These are phyloP conservation scores for Heliconius nattereri DNA, from an alignment of 1,140 invertebrate species.

Conservation along the genomic window DNA sequence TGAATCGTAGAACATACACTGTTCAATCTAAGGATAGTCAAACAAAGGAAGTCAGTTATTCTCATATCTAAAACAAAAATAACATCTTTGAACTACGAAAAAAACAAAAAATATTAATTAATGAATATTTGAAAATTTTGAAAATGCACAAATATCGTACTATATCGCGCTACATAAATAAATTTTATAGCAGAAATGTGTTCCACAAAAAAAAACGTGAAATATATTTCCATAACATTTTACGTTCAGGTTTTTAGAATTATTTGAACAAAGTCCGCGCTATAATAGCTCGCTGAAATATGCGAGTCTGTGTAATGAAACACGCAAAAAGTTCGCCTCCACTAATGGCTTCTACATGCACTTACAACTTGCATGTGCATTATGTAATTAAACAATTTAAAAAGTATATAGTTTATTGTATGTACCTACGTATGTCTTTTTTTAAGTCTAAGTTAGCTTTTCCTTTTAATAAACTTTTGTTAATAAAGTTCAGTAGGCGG, in stretches of 20 bases:
- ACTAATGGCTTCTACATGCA: neutral
- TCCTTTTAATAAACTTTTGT: neutral
- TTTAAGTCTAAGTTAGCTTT: neutral
- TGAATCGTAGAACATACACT: neutral
- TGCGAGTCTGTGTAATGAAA: conserved; percentile 26
- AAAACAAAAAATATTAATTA: neutral
- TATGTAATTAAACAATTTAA: conserved; percentile 5
- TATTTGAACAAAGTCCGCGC: conserved; percentile 11
- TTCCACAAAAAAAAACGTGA: conserved; percentile 1
- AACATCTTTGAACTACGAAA: neutral
- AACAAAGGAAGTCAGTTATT: neutral
- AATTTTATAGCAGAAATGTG: neutral
- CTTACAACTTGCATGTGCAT: neutral
- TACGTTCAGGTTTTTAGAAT: conserved; percentile 19
- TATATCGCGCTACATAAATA: neutral
- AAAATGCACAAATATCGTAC: neutral
- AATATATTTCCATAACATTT: conserved; percentile 16
- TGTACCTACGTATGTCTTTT: neutral
- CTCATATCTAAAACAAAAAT: neutral
- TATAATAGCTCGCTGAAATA: conserved; percentile 26
- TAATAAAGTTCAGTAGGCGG: neutral
- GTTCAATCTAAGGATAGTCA: too few relatives aligned
- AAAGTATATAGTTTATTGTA: neutral
- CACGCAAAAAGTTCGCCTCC: conserved; percentile 11
- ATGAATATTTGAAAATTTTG: neutral